These are phyloP conservation scores for Ambastaia sidthimunki DNA, from an alignment of 2,797 vertebrate genomes.

Conservation along the genomic window DNA sequence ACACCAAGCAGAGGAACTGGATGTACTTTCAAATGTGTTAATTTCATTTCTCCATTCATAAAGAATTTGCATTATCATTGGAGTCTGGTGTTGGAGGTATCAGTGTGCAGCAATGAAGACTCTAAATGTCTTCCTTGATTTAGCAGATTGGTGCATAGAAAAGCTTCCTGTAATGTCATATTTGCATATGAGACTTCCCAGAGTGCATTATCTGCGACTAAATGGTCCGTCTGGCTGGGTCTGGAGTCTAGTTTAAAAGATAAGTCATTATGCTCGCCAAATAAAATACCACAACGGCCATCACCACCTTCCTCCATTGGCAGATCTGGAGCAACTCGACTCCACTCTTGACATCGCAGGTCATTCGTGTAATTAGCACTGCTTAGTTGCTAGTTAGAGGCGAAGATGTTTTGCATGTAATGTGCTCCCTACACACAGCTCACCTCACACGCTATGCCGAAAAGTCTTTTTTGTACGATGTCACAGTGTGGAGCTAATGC, in stretches of 20 bases:
- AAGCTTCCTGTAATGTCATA: conserved; percentile 80
- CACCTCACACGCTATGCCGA: background rate
- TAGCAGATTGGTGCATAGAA: conserved; percentile 69
- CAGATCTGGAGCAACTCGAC: conserved; percentile 60
- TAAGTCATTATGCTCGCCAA: conserved; percentile 70
- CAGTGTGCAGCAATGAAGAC: conserved; percentile 8
- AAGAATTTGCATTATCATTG: conserved; percentile 20
- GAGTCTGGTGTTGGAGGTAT: conserved; percentile 10
- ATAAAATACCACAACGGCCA: conserved; percentile 75
- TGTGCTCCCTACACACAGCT: background rate
- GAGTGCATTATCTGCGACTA: conserved; percentile 66
- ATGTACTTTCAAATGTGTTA: conserved; percentile 8
- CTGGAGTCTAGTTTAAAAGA: conserved; percentile 73
- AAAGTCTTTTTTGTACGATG: conserved; percentile 23
- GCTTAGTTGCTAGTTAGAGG: conserved; percentile 27
- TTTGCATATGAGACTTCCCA: conserved; percentile 78
- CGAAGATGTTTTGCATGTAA: conserved; percentile 23
- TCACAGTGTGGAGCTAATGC: conserved; percentile 19
- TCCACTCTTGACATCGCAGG: conserved; percentile 36
- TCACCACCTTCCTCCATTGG: conserved; percentile 63
- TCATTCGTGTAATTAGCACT: conserved; percentile 34
- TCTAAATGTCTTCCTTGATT: conserved; percentile 44
- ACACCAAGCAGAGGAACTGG: background rate
- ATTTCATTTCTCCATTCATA: background rate
- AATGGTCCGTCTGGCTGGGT: conserved; percentile 60